Evolutionary conservation across 2,113 vertebrate genomes (phyloP).

Genomic region (Cavia porcellus): DNA sequence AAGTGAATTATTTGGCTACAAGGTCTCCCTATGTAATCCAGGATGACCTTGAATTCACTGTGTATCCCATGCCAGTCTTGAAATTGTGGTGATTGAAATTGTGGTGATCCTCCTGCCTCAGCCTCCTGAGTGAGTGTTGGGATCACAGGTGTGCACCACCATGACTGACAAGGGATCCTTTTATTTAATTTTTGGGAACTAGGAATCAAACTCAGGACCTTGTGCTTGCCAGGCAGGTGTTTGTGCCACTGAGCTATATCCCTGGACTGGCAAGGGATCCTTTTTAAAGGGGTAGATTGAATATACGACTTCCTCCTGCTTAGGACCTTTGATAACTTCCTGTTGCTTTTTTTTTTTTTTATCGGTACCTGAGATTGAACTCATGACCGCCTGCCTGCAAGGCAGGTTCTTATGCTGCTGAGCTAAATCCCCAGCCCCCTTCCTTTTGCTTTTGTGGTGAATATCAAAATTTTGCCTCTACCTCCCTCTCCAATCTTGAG

Average conservation of each 20-base stretch:
- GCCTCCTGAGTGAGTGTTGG: not conserved
- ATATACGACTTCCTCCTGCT: not conserved
- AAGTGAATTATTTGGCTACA: not conserved
- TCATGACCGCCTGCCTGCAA: no score
- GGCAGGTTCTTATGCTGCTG: no score
- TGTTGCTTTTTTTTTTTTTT: no score
- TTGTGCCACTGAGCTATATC: no score
- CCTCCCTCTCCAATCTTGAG: not conserved
- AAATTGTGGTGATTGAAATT: no score
- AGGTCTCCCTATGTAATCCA: not conserved
- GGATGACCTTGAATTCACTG: not conserved
- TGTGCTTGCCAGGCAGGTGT: no score
- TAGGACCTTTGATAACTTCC: not conserved
- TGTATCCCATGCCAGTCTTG: not conserved
- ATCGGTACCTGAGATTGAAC: no score
- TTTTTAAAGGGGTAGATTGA: not conserved
- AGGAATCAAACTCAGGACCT: no score
- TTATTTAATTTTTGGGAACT: no score
- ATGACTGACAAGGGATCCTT: no score
- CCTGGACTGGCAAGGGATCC: not conserved
- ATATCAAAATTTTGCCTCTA: not conserved
- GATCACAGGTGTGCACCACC: not conserved
- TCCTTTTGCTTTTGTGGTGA: not conserved
- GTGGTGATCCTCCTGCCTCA: not conserved
- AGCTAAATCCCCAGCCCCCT: no score